Conservation (phyloP, 2,797 vertebrate species). For the Fistularia commersonii region DNA sequence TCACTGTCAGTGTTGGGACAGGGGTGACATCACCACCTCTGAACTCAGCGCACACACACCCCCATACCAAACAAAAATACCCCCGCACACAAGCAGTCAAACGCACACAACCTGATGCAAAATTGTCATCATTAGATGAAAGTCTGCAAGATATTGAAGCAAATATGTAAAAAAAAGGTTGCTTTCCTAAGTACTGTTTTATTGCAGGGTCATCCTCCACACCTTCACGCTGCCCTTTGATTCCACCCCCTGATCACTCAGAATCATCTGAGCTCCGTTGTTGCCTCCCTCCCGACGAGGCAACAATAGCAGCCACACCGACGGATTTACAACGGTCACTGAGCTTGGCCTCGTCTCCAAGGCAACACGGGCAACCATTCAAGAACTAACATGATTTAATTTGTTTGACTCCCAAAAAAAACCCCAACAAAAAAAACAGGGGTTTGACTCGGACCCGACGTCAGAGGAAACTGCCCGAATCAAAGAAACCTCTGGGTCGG, state of each 20-base stretch:
- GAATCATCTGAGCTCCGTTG: constrained; percentile 54
- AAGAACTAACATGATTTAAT: constrained; percentile 64
- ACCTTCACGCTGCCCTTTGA: constrained; percentile 25
- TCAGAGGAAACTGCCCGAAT: constrained; percentile 60
- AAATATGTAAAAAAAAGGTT: too few relatives aligned
- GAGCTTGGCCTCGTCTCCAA: constrained; percentile 45
- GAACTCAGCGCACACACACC: constrained; percentile 41
- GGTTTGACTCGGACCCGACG: constrained; percentile 55
- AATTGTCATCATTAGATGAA: too few relatives aligned
- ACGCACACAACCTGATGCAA: background rate
- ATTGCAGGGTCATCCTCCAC: constrained; percentile 1
- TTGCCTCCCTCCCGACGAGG: constrained; percentile 27
- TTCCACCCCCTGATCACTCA: constrained; percentile 15
- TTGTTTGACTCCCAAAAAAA: constrained; percentile 44
- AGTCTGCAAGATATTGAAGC: too few relatives aligned
- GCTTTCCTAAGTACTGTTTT: background rate
- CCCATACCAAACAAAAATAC: constrained; percentile 39
- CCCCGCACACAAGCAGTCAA: constrained; percentile 3
- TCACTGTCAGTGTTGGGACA: constrained; percentile 60
- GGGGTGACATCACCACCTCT: constrained; percentile 58
- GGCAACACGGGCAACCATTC: constrained; percentile 52
- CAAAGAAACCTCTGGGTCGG: constrained; percentile 25
- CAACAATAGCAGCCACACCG: constrained; percentile 53
- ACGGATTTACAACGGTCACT: constrained; percentile 60
- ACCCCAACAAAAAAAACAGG: constrained; percentile 15